Evolutionary conservation across 2,888 invertebrate genomes (phyloP).

Genomic region (Graphium colonna): DNA sequence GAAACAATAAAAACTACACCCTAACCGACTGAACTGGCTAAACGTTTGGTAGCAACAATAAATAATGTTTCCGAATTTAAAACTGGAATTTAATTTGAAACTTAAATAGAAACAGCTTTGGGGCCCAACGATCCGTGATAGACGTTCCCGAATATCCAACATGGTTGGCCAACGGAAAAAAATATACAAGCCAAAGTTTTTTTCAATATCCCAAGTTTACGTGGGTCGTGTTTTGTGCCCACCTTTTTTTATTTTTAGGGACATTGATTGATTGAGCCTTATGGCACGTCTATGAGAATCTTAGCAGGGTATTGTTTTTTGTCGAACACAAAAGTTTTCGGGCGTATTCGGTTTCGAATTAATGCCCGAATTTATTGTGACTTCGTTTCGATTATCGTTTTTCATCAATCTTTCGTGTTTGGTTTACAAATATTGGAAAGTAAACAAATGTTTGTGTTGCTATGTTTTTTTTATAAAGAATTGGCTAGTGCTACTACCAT

Average conservation of each 20-base stretch:
- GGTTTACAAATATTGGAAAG: constrained; percentile 14
- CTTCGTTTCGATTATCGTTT: constrained; percentile 65
- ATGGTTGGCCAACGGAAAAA: constrained; percentile 50
- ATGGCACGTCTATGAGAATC: constrained; percentile 70
- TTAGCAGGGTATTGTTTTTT: constrained; percentile 69
- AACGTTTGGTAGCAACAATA: constrained; percentile 16
- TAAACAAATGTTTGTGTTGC: constrained; percentile 1
- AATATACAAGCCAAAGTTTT: constrained; percentile 61
- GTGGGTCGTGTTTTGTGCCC: constrained; percentile 67
- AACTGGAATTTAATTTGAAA: constrained; percentile 34
- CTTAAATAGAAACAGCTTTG: constrained; percentile 43
- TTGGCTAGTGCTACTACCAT: background rate
- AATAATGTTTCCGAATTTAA: constrained; percentile 28
- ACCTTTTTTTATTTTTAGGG: constrained; percentile 70
- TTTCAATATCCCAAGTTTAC: constrained; percentile 65
- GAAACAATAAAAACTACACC: too few relatives aligned
- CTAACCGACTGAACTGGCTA: background rate
- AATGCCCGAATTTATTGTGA: constrained; percentile 63
- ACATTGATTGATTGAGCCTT: constrained; percentile 78
- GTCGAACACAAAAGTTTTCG: constrained; percentile 40
- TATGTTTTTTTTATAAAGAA: background rate
- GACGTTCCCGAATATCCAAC: constrained; percentile 53
- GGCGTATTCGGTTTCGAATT: constrained; percentile 41
- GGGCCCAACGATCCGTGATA: constrained; percentile 49
- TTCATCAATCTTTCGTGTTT: constrained; percentile 22